Percentiles rank a stretch among this genome's conserved stretches.
Evolutionary conservation across 2,113 vertebrate species (phyloP).

Genomic region (Lipotes vexillifer): DNA sequence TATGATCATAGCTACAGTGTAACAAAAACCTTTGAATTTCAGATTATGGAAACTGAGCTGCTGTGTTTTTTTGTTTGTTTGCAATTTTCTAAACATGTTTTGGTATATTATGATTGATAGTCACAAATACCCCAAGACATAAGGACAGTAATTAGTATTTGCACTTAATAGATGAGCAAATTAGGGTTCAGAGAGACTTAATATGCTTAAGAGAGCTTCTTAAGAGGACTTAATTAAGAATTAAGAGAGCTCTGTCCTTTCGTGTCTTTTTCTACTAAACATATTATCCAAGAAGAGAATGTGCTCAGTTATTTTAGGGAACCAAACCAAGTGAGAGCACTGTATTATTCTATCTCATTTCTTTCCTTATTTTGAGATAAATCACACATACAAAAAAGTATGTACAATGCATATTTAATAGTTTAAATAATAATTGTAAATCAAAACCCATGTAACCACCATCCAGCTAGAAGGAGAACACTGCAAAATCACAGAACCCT

Average conservation of each 20-base stretch:
- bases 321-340: not conserved
- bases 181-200: constrained; percentile 5
- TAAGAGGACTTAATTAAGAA: not conserved
- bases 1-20: not conserved
- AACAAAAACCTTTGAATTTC: not conserved
- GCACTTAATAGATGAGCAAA: not conserved
- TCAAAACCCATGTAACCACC: not conserved
- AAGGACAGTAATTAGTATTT: not conserved
- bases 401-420: not conserved
- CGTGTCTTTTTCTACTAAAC: not conserved
- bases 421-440: not conserved
- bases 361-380: not conserved
- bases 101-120: not conserved
- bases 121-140: not conserved
- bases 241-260: not conserved
- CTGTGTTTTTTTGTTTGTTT: not conserved
- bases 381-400: not conserved
- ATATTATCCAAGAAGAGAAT: not conserved
- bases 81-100: not conserved
- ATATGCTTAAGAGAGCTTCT: not conserved
- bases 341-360: not conserved
- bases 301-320: not conserved
- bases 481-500: not conserved
- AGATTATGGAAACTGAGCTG: not conserved
- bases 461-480: not conserved